These are phyloP conservation scores for Micromesistius poutassou DNA, from an alignment of 2,797 vertebrate species.

Conservation along the genomic window DNA sequence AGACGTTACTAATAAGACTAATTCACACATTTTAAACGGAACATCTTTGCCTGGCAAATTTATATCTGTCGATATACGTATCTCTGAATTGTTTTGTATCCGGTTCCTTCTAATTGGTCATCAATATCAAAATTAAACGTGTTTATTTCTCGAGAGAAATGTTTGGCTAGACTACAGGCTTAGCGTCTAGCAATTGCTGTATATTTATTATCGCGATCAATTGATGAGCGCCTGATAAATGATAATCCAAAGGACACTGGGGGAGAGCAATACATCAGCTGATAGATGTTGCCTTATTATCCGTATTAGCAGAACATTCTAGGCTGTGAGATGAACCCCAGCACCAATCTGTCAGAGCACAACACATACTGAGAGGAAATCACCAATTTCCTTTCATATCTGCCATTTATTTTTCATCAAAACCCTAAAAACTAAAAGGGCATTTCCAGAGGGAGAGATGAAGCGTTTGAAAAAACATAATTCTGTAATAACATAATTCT, in stretches of 20 bases:
- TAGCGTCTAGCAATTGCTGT: neutral
- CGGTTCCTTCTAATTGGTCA: neutral
- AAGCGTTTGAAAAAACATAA: neutral
- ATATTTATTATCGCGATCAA: neutral
- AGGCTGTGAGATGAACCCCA: conserved; percentile 47
- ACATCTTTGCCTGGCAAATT: neutral
- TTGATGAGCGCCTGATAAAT: neutral
- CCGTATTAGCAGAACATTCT: conserved; percentile 38
- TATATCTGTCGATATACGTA: neutral
- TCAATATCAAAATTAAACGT: conserved; percentile 3
- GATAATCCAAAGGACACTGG: conserved; percentile 39
- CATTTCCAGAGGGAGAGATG: neutral
- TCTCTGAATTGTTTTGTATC: neutral
- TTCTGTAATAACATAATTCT: neutral
- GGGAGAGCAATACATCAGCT: conserved; percentile 59
- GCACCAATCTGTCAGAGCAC: conserved; percentile 17
- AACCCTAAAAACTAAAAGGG: neutral
- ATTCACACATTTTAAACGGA: neutral
- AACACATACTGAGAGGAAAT: neutral
- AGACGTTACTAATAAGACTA: too few species aligned
- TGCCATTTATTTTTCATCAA: neutral
- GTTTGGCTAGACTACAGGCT: neutral
- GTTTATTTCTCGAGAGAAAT: neutral
- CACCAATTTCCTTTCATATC: neutral
- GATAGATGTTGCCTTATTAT: conserved; percentile 55